phyloP scores from a whole-genome alignment of 2,113 vertebrate genomes.

The Vidua chalybeata region DNA sequence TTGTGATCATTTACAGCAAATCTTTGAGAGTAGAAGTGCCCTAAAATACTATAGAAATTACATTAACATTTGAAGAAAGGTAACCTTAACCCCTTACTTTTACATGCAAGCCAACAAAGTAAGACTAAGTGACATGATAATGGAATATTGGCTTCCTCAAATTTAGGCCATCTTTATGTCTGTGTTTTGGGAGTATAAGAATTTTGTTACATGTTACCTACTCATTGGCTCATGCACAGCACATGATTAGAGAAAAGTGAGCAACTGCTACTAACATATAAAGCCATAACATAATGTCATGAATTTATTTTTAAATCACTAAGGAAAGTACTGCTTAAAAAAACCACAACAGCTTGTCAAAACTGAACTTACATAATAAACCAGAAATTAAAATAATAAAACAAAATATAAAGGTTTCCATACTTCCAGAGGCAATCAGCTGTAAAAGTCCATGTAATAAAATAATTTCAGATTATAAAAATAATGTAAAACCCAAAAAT shows the following conservation, averaged over 20 bases:
- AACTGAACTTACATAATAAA: not conserved
- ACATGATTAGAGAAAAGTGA: not conserved
- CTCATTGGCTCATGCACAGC: fast-evolving
- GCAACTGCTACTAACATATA: not conserved
- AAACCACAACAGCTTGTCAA: not conserved
- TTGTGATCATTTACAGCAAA: not conserved
- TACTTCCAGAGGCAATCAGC: not conserved
- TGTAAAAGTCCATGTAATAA: not conserved
- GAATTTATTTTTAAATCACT: not conserved
- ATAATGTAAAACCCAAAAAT: not conserved
- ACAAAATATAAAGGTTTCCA: not conserved
- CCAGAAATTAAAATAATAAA: not conserved
- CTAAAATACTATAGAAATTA: not conserved
- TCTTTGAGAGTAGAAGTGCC: not conserved
- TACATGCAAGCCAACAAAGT: not conserved
- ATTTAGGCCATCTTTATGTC: not conserved
- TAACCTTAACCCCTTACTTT: not conserved
- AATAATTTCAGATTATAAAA: not conserved
- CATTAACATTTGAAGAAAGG: not conserved
- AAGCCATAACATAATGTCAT: not conserved
- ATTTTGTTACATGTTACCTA: not conserved
- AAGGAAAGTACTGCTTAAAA: not conserved
- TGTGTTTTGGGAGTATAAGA: not conserved
- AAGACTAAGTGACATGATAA: not conserved
- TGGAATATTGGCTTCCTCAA: not conserved